A percentile compares a stretch with the other conserved stretches of the same genome.
phyloP scores from a whole-genome alignment of 64 coral and sea anemone species.

The Porites lutea region DNA sequence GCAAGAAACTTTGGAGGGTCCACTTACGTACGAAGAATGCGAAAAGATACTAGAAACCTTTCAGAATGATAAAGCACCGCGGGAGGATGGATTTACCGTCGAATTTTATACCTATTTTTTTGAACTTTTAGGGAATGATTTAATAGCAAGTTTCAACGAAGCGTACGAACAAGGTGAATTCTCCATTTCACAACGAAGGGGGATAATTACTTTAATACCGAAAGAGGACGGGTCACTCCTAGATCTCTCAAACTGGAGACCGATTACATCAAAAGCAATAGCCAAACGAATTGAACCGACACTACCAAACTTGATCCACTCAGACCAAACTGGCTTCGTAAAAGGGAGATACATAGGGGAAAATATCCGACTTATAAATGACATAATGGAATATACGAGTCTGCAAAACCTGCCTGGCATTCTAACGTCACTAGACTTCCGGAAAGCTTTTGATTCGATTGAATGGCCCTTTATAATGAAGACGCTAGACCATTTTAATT shows the following conservation, averaged over 20 bases:
- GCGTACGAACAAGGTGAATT: constrained; percentile 6
- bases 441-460: constrained; percentile 47
- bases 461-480: constrained; percentile 37
- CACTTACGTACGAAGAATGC: background rate
- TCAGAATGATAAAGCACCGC: background rate
- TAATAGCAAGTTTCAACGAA: background rate
- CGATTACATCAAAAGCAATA: constrained; percentile 47
- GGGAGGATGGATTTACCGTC: background rate
- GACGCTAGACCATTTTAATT: constrained; percentile 7
- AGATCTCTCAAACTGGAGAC: too few relatives aligned
- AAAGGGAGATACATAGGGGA: too few relatives aligned
- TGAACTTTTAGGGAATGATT: background rate
- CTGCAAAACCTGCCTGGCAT: constrained; percentile 17
- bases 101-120: constrained; percentile 9
- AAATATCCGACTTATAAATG: constrained; percentile 43
- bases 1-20: constrained; percentile 5
- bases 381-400: constrained; percentile 20
- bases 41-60: constrained; percentile 7
- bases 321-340: constrained; percentile 53
- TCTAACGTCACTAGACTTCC: constrained; percentile 23
- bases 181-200: constrained; percentile 31
- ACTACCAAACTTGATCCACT: constrained; percentile 34
- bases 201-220: too few relatives aligned
- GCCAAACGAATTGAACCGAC: constrained; percentile 36
- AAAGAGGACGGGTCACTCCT: too few relatives aligned